A percentile compares a stretch with the other conserved stretches of the same genome.
Evolutionary conservation across 1,140 invertebrate species (phyloP).

Genomic region (Piezodorus guildinii): DNA sequence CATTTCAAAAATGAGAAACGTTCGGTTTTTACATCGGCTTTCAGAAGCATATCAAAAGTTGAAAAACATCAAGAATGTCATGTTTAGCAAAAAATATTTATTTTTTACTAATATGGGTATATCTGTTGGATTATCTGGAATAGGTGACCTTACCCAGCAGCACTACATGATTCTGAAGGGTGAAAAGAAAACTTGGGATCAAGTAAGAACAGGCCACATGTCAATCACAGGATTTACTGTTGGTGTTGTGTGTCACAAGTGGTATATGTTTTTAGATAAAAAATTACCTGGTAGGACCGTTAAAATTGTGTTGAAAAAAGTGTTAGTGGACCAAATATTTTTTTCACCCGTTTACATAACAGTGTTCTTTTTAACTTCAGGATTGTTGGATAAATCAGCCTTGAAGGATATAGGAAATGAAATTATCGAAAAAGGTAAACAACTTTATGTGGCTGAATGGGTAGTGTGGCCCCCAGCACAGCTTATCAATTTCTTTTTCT

Average conservation of each 20-base stretch:
- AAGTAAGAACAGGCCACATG: conserved; percentile 62
- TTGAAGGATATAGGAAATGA: conserved; percentile 53
- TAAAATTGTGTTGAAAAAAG: conserved; percentile 65
- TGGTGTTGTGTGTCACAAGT: conserved; percentile 74
- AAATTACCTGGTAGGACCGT: conserved; percentile 55
- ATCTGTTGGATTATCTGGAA: conserved; percentile 58
- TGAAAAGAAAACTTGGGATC: conserved; percentile 44
- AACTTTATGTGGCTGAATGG: conserved; percentile 71
- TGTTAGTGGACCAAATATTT: conserved; percentile 75
- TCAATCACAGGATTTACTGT: conserved; percentile 61
- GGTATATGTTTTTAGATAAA: conserved; percentile 64
- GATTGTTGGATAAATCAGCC: conserved; percentile 53
- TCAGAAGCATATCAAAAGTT: background rate
- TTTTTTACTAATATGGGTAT: conserved; percentile 77
- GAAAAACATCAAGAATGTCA: conserved; percentile 28
- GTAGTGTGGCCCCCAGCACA: conserved; percentile 72
- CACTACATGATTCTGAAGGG: conserved; percentile 61
- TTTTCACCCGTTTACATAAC: conserved; percentile 75
- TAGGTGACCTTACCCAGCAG: conserved; percentile 76
- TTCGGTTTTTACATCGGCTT: background rate
- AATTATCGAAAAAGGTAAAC: conserved; percentile 63
- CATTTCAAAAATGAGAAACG: too few species aligned
- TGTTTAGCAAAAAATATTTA: conserved; percentile 57
- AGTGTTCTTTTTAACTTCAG: conserved; percentile 68
- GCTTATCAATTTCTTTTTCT: conserved; percentile 75